Conservation (phyloP, 2,888 invertebrate species). For the Ichneumoninae sp. region DNA sequence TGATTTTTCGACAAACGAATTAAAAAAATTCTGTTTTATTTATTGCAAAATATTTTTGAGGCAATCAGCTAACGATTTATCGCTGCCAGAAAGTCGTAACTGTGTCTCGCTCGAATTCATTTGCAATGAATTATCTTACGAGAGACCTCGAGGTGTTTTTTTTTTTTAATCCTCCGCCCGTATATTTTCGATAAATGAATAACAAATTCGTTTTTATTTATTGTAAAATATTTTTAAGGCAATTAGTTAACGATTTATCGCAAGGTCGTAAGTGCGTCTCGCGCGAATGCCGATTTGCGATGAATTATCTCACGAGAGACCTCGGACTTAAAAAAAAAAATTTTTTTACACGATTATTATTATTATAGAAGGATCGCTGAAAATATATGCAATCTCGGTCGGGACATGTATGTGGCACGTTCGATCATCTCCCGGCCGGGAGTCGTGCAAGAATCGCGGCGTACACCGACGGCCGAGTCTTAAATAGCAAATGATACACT, state of each 20-base stretch:
- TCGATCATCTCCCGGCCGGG: conserved; percentile 61
- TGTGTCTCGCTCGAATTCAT: not conserved
- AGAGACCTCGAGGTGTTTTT: not conserved
- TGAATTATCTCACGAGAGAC: not conserved
- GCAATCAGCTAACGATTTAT: not conserved
- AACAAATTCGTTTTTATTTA: not conserved
- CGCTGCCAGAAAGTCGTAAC: not conserved
- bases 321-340: too few species aligned
- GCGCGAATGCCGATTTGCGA: not conserved
- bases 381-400: not conserved
- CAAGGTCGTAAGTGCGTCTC: not conserved
- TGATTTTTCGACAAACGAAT: not conserved
- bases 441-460: conserved; percentile 62
- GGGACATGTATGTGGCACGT: conserved; percentile 54
- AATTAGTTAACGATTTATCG: not conserved
- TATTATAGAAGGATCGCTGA: not conserved
- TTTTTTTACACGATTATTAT: too few species aligned
- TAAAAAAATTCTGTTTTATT: not conserved
- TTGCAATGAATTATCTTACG: not conserved
- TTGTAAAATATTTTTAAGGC: not conserved
- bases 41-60: not conserved
- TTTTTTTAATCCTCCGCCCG: not conserved
- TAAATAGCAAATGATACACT: conserved; percentile 76
- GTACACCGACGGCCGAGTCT: conserved; percentile 55
- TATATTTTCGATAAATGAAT: not conserved